Conservation (phyloP, 2,797 vertebrate genomes). For the Lophius americanus region DNA sequence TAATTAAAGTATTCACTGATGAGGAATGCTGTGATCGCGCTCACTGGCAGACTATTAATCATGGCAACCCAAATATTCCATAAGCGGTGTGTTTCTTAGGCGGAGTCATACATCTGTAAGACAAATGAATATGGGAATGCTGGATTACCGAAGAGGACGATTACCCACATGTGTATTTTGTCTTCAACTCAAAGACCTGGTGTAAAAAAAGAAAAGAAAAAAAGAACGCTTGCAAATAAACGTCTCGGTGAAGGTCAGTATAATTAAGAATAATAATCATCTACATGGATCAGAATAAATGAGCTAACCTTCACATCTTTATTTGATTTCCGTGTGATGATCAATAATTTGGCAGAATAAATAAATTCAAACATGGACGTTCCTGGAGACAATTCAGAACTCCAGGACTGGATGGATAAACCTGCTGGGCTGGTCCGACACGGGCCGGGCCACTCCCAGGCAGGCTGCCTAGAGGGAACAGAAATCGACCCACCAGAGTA, state of each 20-base stretch:
- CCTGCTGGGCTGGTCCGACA: constrained; percentile 58
- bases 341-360: background rate
- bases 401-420: no score
- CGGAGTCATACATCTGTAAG: constrained; percentile 30
- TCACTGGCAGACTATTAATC: constrained; percentile 45
- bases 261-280: background rate
- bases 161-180: constrained; percentile 10
- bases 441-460: constrained; percentile 57
- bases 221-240: no score
- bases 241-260: constrained; percentile 5
- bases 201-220: background rate
- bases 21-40: constrained; percentile 51
- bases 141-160: background rate
- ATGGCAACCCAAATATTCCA: constrained; percentile 20
- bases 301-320: constrained; percentile 5
- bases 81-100: background rate
- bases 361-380: constrained; percentile 1
- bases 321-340: background rate
- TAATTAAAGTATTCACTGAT: constrained; percentile 69
- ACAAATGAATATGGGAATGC: constrained; percentile 19
- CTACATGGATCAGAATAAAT: constrained; percentile 1
- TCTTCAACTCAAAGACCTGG: constrained; percentile 5
- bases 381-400: no score
- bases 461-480: constrained; percentile 50
- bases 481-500: constrained; percentile 72